These are phyloP conservation scores for Lineus longissimus DNA, from an alignment of 1,140 invertebrate species.

Conservation along the genomic window DNA sequence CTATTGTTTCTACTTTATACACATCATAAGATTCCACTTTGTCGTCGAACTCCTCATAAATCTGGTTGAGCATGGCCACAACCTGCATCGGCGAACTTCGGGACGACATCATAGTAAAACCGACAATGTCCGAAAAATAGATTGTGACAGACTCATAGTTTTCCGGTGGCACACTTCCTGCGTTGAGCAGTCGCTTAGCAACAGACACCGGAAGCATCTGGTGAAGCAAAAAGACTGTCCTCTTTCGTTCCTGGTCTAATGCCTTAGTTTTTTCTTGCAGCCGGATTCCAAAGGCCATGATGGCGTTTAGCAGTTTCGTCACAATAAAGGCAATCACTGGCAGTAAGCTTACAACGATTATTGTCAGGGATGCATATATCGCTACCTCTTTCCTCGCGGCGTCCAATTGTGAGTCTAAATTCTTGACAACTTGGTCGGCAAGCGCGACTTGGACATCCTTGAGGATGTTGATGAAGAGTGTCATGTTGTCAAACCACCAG, in stretches of 20 bases:
- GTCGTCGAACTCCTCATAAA: neutral
- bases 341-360: slow-evolving; percentile 18
- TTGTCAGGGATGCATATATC: slow-evolving; percentile 15
- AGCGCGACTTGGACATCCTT: slow-evolving; percentile 23
- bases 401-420: slow-evolving; percentile 18
- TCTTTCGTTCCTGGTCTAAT: slow-evolving; percentile 22
- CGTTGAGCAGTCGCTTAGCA: neutral
- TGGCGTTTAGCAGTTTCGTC: slow-evolving; percentile 13
- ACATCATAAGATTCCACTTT: neutral
- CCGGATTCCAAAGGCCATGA: slow-evolving; percentile 15
- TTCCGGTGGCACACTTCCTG: neutral
- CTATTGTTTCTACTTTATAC: slow-evolving; percentile 5
- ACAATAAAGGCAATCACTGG: slow-evolving; percentile 22
- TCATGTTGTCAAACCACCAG: slow-evolving; percentile 35
- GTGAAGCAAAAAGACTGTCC: slow-evolving; percentile 22
- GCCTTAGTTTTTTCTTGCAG: slow-evolving; percentile 20
- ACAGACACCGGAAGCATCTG: neutral
- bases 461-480: slow-evolving; percentile 29
- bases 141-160: neutral
- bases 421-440: slow-evolving; percentile 13
- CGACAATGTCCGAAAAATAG: neutral
- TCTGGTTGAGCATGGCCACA: neutral
- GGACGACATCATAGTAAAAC: neutral
- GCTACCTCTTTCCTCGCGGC: slow-evolving; percentile 8
- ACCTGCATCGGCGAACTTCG: slow-evolving; percentile 2